Conservation (phyloP, 2,888 invertebrate genomes). For the Caenorhabditis wallacei region DNA sequence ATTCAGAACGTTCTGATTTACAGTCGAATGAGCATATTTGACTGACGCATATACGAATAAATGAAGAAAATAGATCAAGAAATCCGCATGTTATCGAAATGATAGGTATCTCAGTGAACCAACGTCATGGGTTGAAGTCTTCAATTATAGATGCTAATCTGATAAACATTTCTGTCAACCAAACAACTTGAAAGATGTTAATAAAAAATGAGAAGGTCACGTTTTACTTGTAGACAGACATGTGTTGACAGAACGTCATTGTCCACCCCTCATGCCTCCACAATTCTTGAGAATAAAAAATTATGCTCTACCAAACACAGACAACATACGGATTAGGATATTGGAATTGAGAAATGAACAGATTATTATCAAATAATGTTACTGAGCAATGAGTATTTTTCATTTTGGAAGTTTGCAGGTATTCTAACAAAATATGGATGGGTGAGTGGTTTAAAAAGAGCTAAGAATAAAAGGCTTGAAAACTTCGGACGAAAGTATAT, state of each 20-base stretch:
- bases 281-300: conserved; percentile 22
- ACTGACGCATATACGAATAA: not conserved
- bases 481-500: conserved; percentile 17
- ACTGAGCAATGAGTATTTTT: conserved; percentile 4
- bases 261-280: conserved; percentile 17
- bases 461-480: too few relatives aligned
- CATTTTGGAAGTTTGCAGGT: not conserved
- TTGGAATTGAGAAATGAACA: conserved; percentile 22
- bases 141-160: conserved; percentile 16
- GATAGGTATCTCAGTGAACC: not conserved
- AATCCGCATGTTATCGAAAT: conserved; percentile 2
- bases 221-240: conserved; percentile 11
- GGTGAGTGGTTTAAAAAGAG: too few relatives aligned
- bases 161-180: conserved; percentile 15
- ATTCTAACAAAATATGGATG: too few relatives aligned
- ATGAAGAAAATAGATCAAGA: not conserved
- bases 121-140: conserved; percentile 5
- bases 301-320: conserved; percentile 28
- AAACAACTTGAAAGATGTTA: conserved; percentile 2
- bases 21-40: conserved; percentile 20
- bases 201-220: not conserved
- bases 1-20: conserved; percentile 10
- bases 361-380: conserved; percentile 40
- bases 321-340: conserved; percentile 32
- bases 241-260: conserved; percentile 35